Evolutionary conservation across 1,140 invertebrate species (phyloP).

Genomic region (Cecropterus lyciades): DNA sequence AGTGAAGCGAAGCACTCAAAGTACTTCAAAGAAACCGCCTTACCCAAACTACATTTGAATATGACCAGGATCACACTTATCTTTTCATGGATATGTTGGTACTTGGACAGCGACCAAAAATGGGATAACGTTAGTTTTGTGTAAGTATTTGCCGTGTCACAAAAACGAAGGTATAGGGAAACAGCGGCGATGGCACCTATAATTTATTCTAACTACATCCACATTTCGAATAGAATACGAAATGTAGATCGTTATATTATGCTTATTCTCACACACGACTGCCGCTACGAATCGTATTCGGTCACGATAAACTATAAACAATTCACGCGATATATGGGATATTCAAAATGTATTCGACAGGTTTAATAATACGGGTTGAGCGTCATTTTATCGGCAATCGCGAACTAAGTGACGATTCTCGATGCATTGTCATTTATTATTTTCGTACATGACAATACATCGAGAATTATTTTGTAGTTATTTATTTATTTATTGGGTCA

Average conservation of each 20-base stretch:
- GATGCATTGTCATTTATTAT: no score
- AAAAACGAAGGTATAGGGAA: conserved; percentile 23
- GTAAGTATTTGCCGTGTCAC: neutral
- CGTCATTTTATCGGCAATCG: conserved; percentile 14
- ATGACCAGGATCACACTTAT: no score
- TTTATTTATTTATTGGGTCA: no score
- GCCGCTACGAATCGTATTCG: conserved; percentile 36
- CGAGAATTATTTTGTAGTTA: no score
- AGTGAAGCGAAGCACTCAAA: no score
- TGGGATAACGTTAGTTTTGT: neutral
- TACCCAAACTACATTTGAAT: no score
- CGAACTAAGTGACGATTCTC: no score
- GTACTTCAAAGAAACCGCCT: no score
- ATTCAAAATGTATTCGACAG: conserved; percentile 39
- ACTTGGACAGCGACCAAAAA: no score
- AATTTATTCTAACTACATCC: conserved; percentile 31
- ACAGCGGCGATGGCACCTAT: conserved; percentile 6
- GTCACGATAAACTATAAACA: conserved; percentile 40
- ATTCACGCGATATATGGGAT: conserved; percentile 41
- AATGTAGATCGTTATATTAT: conserved; percentile 36
- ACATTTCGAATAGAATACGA: conserved; percentile 32
- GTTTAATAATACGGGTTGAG: conserved; percentile 20
- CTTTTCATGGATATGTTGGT: no score
- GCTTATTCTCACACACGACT: conserved; percentile 34
- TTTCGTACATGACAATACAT: no score